A percentile compares a stretch with the other conserved stretches of the same genome.
phyloP scores from a whole-genome alignment of 2,888 invertebrate species.

The Aricia artaxerxes region DNA sequence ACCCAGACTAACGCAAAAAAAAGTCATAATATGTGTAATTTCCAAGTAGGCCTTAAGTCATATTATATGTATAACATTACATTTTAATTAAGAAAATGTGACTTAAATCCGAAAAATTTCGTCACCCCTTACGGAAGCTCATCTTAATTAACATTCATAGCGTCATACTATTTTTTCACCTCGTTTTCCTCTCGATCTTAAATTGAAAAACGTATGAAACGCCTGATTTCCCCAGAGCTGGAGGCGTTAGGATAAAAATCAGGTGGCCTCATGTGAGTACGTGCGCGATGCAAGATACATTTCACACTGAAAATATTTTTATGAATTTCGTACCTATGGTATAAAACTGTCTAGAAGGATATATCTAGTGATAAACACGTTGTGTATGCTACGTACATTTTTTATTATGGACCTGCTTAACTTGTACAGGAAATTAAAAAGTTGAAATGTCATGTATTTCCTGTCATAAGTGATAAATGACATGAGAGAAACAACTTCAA shows the following conservation, averaged over 20 bases:
- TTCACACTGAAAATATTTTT: neutral
- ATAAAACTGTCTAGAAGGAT: neutral
- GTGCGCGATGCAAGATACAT: neutral
- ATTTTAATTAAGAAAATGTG: too few relatives aligned
- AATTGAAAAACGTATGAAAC: conserved; percentile 15
- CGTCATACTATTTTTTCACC: neutral
- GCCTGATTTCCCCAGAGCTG: conserved; percentile 2
- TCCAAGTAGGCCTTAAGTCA: too few relatives aligned
- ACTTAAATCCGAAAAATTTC: neutral
- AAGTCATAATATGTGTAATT: too few relatives aligned
- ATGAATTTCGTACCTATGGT: neutral
- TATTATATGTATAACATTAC: too few relatives aligned
- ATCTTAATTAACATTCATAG: neutral
- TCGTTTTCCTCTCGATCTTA: neutral
- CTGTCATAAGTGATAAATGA: too few relatives aligned
- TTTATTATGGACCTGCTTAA: neutral
- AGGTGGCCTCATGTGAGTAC: conserved; percentile 11
- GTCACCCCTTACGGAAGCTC: neutral
- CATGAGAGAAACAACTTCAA: too few relatives aligned
- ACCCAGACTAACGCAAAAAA: too few relatives aligned
- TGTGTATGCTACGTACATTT: neutral
- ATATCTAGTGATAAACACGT: neutral
- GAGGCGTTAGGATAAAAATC: conserved; percentile 13
- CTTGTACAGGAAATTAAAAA: too few relatives aligned
- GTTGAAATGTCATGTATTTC: too few relatives aligned